Evolutionary conservation across 2,888 invertebrate species (phyloP).

Genomic region (Drosophila gaucha): DNA sequence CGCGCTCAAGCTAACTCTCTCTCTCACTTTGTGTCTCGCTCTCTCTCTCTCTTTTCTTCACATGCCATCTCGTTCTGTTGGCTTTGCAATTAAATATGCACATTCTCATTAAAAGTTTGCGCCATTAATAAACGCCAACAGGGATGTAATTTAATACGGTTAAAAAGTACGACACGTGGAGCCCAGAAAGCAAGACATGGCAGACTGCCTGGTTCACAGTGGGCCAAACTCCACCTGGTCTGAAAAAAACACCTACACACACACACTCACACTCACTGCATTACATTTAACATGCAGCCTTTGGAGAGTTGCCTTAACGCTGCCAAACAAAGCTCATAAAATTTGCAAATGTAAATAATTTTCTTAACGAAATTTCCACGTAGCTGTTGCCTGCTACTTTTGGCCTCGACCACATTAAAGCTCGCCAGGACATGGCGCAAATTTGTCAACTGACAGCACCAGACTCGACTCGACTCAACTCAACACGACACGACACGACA

Average conservation of each 20-base stretch:
- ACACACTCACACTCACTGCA: slow-evolving; percentile 36
- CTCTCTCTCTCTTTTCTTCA: background rate
- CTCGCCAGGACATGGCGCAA: slow-evolving; percentile 56
- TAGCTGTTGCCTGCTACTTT: slow-evolving; percentile 40
- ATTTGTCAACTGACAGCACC: slow-evolving; percentile 73
- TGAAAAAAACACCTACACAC: slow-evolving; percentile 4
- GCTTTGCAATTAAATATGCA: slow-evolving; percentile 79
- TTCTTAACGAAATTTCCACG: slow-evolving; percentile 77
- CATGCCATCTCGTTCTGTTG: slow-evolving; percentile 55
- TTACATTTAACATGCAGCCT: slow-evolving; percentile 74
- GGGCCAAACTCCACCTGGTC: slow-evolving; percentile 16
- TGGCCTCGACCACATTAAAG: slow-evolving; percentile 68
- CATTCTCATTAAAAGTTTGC: slow-evolving; percentile 80
- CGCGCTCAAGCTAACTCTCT: slow-evolving; percentile 26
- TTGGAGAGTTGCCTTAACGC: slow-evolving; percentile 59
- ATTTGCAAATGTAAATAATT: slow-evolving; percentile 80
- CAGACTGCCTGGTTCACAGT: slow-evolving; percentile 24
- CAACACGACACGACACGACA: slow-evolving; percentile 37
- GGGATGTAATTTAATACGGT: slow-evolving; percentile 80
- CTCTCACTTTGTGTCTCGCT: background rate
- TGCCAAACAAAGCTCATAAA: slow-evolving; percentile 75
- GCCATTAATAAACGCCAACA: slow-evolving; percentile 80
- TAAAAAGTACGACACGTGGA: slow-evolving; percentile 76
- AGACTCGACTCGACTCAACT: slow-evolving; percentile 34
- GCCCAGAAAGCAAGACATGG: slow-evolving; percentile 51